Base-by-base conservation (phyloP, 2,113 vertebrate genomes). In the Laterallus jamaicensis region DNA sequence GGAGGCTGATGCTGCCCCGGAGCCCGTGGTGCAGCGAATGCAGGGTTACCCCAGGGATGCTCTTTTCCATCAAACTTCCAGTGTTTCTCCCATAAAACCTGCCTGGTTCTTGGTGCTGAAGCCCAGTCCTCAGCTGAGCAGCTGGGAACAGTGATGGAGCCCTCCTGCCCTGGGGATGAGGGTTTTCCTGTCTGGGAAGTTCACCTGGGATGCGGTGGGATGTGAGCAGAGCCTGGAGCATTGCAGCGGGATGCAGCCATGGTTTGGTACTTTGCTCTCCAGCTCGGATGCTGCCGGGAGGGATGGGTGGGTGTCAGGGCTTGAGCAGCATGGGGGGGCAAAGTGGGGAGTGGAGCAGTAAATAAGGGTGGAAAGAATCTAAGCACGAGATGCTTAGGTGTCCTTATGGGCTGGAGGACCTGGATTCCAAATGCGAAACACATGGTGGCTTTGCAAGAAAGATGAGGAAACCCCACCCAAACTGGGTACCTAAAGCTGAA, bases 1-100 rank as follows among this genome's bases (percentile, higher is more conserved):
- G 78, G 21, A 25, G 85, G 80, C 22, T 29, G 82, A 7, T 0
- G 3, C 64, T 55, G 14, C 80, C 87, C 6, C 1, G 0, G 8
- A n/a, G 77, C 50, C 1, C 8, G 5, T 40, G 25, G 66, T 1
- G 1, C 0, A 2, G 68, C 6, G n/a, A 26, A 29, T 3, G 0
- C 2, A 16, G 60, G 60, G 10, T 26, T 50, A 26, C 35, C 54
- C 76, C 4, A 9, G 16, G 39, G 40, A 63, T 50, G 78, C 47
- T 87, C 92, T 20, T 85, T 63, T 82, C 84, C 80, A 12, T 64
- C 90, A 40, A 40, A 69, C 78, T 88, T 80, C 69, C 68, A 11
- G 63, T 6, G 1, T 11, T 54, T 52, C 26, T 12, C 25, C 63
- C 50, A 11, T 22, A 26, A 50, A 42, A 40, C 7, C 14, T 22